Base-by-base conservation (phyloP, 2,888 invertebrate species). In the Drosophila macrospina region DNA sequence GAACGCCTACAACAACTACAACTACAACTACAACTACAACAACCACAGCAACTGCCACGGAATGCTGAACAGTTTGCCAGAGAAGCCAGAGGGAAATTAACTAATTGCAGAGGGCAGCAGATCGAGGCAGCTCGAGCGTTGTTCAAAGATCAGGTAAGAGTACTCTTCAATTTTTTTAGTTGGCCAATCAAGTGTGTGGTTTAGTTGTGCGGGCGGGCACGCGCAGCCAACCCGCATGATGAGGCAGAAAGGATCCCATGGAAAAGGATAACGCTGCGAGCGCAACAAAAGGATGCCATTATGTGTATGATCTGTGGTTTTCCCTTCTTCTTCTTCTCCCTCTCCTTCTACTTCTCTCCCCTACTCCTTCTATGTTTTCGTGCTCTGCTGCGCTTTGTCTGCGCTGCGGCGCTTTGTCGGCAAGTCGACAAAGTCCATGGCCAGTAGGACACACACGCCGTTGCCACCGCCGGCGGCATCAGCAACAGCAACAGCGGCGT, bases 291-390 rank as follows among this genome's bases (percentile, higher is more conserved):
- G 85, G 73, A 79, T 77, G 71, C 81, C 78, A 87, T 85, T 88
- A 86, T 81, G 85, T 72, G 81, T 79, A 88, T 85, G 85, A 85
- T 88, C 85, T 86, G 85, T 77, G 89, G 89, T 86, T 86, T 80
- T 67, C 45, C 63, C 51, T 20, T 32, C 36, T 42, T 65, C 51
- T 20, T 32, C 36, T 42, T 28, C 20, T 20, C 20, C 16, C 4
- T 32, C 32, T 16, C 5, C 44, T n/a, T 8, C 24, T 36, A n/a
- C 47, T n/a, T n/a, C 32, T 24, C 15, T n/a, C n/a, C 11, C 36
- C 50, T 32, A 10, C 26, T 36, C 8, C n/a, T 26, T 7, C 11
- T n/a, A 10, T 5, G 32, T 11, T 4, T 50, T 59, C 20, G 44
- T 47, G 36, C 28, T 24, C 51, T 11, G 26, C 16, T 47, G 45